Percentiles rank a stretch among this genome's conserved stretches.
Evolutionary conservation across 2,888 invertebrate species (phyloP).

Genomic region (Cerceris ruficornis): DNA sequence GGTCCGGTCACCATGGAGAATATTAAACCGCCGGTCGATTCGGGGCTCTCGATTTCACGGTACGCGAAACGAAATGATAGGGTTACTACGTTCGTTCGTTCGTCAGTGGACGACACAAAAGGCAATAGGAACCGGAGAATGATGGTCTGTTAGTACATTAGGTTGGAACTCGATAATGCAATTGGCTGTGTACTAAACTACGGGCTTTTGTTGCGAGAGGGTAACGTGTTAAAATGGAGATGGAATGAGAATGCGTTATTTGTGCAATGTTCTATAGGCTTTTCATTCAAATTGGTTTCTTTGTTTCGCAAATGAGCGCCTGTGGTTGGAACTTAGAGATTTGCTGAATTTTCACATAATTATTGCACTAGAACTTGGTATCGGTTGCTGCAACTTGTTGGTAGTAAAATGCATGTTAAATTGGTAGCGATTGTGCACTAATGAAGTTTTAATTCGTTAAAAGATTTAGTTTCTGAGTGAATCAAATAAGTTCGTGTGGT

Average conservation of each 20-base stretch:
- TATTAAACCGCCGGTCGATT: slow-evolving; percentile 42
- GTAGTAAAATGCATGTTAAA: too few relatives aligned
- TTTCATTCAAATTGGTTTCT: too few relatives aligned
- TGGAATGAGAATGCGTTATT: neutral
- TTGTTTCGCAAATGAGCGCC: too few relatives aligned
- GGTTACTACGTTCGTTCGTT: slow-evolving; percentile 54
- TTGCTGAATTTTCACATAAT: too few relatives aligned
- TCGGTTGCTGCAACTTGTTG: too few relatives aligned
- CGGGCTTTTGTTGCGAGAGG: slow-evolving; percentile 24
- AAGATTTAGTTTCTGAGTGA: too few relatives aligned
- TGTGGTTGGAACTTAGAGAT: too few relatives aligned
- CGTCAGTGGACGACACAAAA: slow-evolving; percentile 25
- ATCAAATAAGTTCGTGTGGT: too few relatives aligned
- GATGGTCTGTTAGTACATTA: slow-evolving; percentile 30
- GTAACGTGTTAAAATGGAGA: neutral
- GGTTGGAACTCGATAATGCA: slow-evolving; percentile 43
- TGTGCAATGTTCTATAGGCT: too few relatives aligned
- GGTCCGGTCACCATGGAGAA: slow-evolving; percentile 30
- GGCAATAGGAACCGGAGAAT: slow-evolving; percentile 20
- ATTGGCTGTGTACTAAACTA: slow-evolving; percentile 34
- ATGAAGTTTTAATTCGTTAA: too few relatives aligned
- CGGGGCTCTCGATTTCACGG: slow-evolving; percentile 47
- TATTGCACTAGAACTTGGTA: too few relatives aligned
- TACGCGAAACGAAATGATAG: slow-evolving; percentile 61
- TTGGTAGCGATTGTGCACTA: too few relatives aligned